Evolutionary conservation across 2,888 invertebrate species (phyloP).

Genomic region (Trissolcus brochymenae): DNA sequence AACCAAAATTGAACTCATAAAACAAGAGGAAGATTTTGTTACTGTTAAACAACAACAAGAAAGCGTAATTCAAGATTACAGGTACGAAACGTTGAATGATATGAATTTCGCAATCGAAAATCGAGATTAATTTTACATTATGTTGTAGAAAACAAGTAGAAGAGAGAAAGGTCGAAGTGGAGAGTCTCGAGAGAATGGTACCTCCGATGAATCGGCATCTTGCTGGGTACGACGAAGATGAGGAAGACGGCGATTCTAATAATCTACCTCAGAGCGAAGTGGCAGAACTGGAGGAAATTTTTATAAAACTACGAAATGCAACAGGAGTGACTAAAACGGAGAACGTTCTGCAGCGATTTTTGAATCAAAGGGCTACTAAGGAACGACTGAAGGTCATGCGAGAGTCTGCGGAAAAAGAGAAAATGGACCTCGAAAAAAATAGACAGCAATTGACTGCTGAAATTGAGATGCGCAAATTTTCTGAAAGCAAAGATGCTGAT

Average conservation of each 20-base stretch:
- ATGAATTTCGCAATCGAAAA: neutral
- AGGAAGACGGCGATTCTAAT: constrained; percentile 64
- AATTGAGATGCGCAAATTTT: constrained; percentile 86
- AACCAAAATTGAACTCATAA: constrained; percentile 82
- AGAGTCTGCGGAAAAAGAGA: constrained; percentile 85
- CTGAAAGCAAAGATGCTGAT: constrained; percentile 88
- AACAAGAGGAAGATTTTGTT: constrained; percentile 84
- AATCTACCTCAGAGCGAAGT: constrained; percentile 75
- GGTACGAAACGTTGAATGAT: constrained; percentile 61
- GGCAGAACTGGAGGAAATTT: constrained; percentile 79
- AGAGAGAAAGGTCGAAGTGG: constrained; percentile 84
- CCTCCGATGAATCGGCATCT: constrained; percentile 80
- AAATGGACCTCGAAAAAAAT: constrained; percentile 82
- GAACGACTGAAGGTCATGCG: constrained; percentile 84
- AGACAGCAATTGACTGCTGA: constrained; percentile 82
- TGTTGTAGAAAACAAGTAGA: constrained; percentile 81
- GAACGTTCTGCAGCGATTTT: constrained; percentile 85
- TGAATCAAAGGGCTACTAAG: constrained; percentile 85
- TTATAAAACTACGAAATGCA: constrained; percentile 85
- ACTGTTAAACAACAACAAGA: constrained; percentile 83
- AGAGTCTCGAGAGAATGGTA: constrained; percentile 86
- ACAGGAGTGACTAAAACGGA: constrained; percentile 86
- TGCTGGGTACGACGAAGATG: constrained; percentile 66
- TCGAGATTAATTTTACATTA: neutral
- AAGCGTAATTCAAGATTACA: constrained; percentile 74